A percentile compares a stretch with the other conserved stretches of the same genome.
Evolutionary conservation across 2,797 vertebrate genomes (phyloP).

Genomic region (Anabacerthia variegaticeps): DNA sequence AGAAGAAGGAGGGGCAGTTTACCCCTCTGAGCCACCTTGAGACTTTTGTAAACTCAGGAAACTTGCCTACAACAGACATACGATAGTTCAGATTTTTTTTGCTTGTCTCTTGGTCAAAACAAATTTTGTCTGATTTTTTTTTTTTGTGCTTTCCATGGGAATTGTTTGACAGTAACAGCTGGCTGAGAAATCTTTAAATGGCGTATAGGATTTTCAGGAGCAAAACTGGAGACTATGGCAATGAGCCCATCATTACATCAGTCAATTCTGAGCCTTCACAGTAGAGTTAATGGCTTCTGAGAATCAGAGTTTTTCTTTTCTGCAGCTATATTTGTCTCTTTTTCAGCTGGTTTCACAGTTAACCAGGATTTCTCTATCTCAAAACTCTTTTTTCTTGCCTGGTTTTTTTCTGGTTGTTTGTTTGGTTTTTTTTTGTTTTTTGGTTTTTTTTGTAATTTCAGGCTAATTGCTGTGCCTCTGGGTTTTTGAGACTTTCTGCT

Average conservation of each 20-base stretch:
- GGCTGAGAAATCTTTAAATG: neutral
- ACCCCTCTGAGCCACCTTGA: neutral
- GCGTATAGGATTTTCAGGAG: no score
- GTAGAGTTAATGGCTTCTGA: neutral
- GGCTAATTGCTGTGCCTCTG: neutral
- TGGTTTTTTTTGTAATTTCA: neutral
- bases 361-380: neutral
- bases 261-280: neutral
- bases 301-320: neutral
- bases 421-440: neutral
- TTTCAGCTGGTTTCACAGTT: neutral
- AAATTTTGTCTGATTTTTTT: neutral
- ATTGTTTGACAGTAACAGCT: neutral
- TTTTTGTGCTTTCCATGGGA: neutral
- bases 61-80: neutral
- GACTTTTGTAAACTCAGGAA: neutral
- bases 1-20: neutral
- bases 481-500: neutral
- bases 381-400: neutral
- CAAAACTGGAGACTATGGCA: neutral
- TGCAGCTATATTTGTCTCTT: neutral
- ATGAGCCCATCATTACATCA: neutral
- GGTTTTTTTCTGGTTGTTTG: neutral
- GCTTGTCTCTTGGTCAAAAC: neutral
- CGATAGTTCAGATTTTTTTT: neutral